Evolutionary conservation across 2,888 invertebrate genomes (phyloP), one percentile per base, ranked within the genome.

Genomic region (Empis stercorea): DNA sequence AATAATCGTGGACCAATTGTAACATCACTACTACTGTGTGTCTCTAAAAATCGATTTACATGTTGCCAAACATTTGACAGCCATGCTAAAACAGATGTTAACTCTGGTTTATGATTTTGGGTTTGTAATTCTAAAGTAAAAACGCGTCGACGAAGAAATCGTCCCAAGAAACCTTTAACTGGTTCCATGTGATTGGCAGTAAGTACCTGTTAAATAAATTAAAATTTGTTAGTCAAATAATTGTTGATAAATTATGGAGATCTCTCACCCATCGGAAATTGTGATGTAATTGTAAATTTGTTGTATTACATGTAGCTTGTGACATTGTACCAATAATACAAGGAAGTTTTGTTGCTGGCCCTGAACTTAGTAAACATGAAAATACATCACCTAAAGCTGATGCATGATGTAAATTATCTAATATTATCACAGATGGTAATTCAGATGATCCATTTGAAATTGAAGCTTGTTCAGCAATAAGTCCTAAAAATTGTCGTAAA

Each of bases 171-270:
- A 49, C 96, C 95, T 67, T 93, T 88, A 1, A 97, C 95, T 0
- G 96, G 96, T 64, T 99, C 97, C 89, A 95, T 93, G 68, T 96
- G 94, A 64, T 95, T 96, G 41, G 95, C 93, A 51, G 95, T 89
- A 39, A 92, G 75, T 3, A 69, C 69, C 68, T 68, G 40, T 23
- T 20, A 13, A 5, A 3, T 10, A 48, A 52, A 61, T 48, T 2
- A 27, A 10, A 23, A 16, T 20, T 10, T 30, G n/a, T 9, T 43
- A 23, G 17, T 30, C 44, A 44, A 11, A 15, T n/a, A 15, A 39
- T 11, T 20, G 4, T 13, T 2, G 16, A 10, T 4, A 11, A 3
- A 9, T 5, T 14, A 7, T 27, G 4, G 11, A 20, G 13, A 27
- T 2, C 4, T 51, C 57, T 55, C 37, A 80, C 78, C 79, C 81